Percentiles rank a stretch among this genome's conserved stretches.
These are phyloP conservation scores for Anagyrus pseudococci DNA, from an alignment of 2,888 invertebrate genomes.

Conservation along the genomic window DNA sequence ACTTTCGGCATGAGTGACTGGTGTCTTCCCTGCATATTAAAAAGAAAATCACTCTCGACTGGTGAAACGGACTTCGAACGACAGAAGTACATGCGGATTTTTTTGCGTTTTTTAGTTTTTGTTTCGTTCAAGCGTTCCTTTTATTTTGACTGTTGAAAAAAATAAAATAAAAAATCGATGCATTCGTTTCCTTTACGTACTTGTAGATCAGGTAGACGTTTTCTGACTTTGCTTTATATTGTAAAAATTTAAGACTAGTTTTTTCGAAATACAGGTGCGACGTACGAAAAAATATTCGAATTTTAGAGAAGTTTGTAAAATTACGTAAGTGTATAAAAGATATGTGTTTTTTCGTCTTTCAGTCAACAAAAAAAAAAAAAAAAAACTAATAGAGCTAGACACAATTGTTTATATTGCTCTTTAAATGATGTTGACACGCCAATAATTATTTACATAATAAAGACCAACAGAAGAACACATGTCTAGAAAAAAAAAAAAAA, in stretches of 20 bases:
- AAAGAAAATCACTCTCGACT: slow-evolving; percentile 22
- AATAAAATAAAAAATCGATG: slow-evolving; percentile 10
- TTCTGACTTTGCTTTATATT: slow-evolving; percentile 26
- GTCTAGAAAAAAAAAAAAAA: slow-evolving; percentile 17
- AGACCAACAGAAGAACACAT: slow-evolving; percentile 5
- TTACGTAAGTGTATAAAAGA: slow-evolving; percentile 11
- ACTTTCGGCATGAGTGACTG: slow-evolving; percentile 27
- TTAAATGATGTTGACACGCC: not conserved
- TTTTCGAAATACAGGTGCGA: slow-evolving; percentile 6
- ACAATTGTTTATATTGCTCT: slow-evolving; percentile 1
- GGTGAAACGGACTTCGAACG: slow-evolving; percentile 12
- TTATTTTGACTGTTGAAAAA: slow-evolving; percentile 14
- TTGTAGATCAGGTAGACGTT: slow-evolving; percentile 22
- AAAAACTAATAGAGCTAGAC: slow-evolving; percentile 4
- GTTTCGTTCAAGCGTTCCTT: slow-evolving; percentile 21
- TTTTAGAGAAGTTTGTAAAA: slow-evolving; percentile 27
- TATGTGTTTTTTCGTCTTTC: slow-evolving; percentile 8
- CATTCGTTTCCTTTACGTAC: slow-evolving; percentile 18
- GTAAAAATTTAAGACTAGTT: slow-evolving; percentile 29
- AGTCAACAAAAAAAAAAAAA: slow-evolving; percentile 6
- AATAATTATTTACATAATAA: not conserved
- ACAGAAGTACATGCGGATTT: slow-evolving; percentile 10
- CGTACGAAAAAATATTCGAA: slow-evolving; percentile 13
- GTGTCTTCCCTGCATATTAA: slow-evolving; percentile 32
- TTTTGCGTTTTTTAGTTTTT: slow-evolving; percentile 20